Evolutionary conservation across 2,888 invertebrate species (phyloP), one percentile per base, ranked within the genome.

Genomic region (Catocala nupta): DNA sequence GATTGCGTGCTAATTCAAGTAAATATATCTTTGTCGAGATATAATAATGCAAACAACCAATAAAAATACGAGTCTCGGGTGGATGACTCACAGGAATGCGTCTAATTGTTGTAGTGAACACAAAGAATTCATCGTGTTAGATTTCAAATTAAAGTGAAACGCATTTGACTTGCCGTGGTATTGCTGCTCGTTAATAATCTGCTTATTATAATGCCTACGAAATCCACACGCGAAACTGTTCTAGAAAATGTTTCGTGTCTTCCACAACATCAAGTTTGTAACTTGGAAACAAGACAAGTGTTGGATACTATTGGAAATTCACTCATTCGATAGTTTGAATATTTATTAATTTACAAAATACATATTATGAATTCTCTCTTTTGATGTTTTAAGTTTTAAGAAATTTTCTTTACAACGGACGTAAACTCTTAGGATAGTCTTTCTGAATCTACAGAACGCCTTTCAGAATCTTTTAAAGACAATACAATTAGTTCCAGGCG

Each of bases 81-180:
- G 91, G 90, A 87, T 91, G 92, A 90, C 77, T 92, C 92, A 90
- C 84, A 84, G 89, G 91, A 90, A 92, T 91, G 90, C 85, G 84
- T 88, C 90, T 92, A 91, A 92, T 91, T 91, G 83, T 89, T 81
- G 84, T 83, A 83, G 85, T 86, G 87, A 86, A 86, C 82, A 88
- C 83, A 84, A 88, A 85, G 84, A 83, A 87, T 86, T 78, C 81
- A 81, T 87, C 85, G 87, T 85, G 87, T 89, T 87, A 85, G 82
- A 89, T 91, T 91, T 90, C 88, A 86, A 87, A 85, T 88, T 88
- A 84, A 81, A 85, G 85, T 81, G 86, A 90, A 89, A 86, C 79
- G 74, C 81, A 81, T 82, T 83, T 81, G 73, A 80, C 75, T 79
- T 68, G 72, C 76, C 63, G 68, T 73, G 65, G 72, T 77, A 76